These are phyloP conservation scores for Cerceris rybyensis DNA, from an alignment of 2,888 invertebrate species.

Conservation along the genomic window DNA sequence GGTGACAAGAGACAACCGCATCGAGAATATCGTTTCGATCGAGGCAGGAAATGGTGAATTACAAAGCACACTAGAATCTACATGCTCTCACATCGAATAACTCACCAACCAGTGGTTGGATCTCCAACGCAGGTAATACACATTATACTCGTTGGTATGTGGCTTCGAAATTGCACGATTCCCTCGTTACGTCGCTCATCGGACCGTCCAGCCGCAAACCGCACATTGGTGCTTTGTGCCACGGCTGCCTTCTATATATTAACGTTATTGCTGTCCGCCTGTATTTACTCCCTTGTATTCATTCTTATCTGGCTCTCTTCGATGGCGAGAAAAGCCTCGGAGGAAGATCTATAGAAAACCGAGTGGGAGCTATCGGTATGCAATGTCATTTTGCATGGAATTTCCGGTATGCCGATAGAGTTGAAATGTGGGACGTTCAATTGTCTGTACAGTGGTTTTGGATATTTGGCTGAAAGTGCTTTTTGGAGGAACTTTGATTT, in stretches of 20 bases:
- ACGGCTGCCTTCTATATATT: conserved; percentile 62
- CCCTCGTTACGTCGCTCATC: conserved; percentile 73
- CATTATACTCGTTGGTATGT: conserved; percentile 63
- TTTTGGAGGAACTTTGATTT: no score
- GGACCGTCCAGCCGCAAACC: conserved; percentile 78
- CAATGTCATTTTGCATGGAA: no score
- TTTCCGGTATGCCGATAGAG: no score
- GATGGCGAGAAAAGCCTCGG: neutral
- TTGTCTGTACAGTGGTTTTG: no score
- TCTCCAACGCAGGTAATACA: conserved; percentile 33
- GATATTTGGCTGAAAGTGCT: no score
- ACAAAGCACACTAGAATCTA: conserved; percentile 59
- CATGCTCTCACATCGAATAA: conserved; percentile 43
- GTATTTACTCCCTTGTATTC: conserved; percentile 44
- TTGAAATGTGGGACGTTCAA: no score
- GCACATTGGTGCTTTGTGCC: conserved; percentile 63
- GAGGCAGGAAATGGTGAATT: conserved; percentile 71
- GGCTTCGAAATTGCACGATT: conserved; percentile 61
- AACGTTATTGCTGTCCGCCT: conserved; percentile 59
- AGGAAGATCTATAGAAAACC: neutral
- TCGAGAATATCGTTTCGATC: conserved; percentile 32
- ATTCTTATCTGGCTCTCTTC: conserved; percentile 16
- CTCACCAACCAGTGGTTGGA: conserved; percentile 26
- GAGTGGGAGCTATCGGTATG: neutral
- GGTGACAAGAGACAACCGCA: conserved; percentile 42